phyloP scores from a whole-genome alignment of 2,113 vertebrate species.

The Gadus chalcogrammus region DNA sequence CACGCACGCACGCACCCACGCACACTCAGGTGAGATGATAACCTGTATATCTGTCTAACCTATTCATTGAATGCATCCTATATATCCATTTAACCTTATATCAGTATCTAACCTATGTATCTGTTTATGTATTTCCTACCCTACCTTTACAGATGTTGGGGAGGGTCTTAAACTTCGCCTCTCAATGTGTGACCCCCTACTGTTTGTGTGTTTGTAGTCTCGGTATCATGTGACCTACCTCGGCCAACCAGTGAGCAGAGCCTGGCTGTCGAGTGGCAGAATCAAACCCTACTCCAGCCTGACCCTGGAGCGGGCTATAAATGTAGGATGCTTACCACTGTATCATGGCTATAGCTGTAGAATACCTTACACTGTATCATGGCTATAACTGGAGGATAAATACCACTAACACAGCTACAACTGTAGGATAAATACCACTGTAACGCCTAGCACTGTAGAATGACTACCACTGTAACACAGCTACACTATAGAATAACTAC shows the following conservation, averaged over 20 bases:
- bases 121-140: slow-evolving; percentile 1
- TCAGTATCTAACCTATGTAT: neutral
- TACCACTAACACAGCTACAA: too few relatives aligned
- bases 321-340: slow-evolving; percentile 41
- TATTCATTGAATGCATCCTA: too few relatives aligned
- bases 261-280: slow-evolving; percentile 66
- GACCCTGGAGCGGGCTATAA: slow-evolving; percentile 30
- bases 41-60: too few relatives aligned
- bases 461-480: too few relatives aligned
- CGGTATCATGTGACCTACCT: slow-evolving; percentile 77
- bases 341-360: too few relatives aligned
- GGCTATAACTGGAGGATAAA: too few relatives aligned
- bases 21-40: too few relatives aligned
- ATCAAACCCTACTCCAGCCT: slow-evolving; percentile 62
- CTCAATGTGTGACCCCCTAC: slow-evolving; percentile 60
- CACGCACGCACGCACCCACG: too few relatives aligned
- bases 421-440: too few relatives aligned
- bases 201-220: slow-evolving; percentile 50
- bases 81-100: neutral
- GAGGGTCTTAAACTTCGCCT: slow-evolving; percentile 62
- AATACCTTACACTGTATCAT: too few relatives aligned
- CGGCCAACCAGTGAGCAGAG: slow-evolving; percentile 63
- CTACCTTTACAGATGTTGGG: slow-evolving; percentile 29
- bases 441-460: too few relatives aligned
- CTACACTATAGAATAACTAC: too few relatives aligned